phyloP scores from a whole-genome alignment of 1,140 invertebrate species.

The Drosophila bocqueti region DNA sequence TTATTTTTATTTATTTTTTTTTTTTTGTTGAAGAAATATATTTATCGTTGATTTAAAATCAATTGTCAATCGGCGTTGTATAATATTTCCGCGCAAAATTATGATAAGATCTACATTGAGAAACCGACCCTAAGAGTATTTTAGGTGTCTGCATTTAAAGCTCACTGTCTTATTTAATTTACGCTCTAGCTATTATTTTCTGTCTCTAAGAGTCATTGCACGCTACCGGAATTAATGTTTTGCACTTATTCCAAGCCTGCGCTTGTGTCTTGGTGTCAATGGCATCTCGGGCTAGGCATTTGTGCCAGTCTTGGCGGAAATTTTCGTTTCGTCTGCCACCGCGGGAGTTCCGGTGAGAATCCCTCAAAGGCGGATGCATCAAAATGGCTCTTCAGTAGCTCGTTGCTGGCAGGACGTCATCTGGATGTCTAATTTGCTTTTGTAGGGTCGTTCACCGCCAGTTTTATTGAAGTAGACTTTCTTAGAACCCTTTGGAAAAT shows the following conservation, averaged over 20 bases:
- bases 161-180: conserved; percentile 15
- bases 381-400: conserved; percentile 30
- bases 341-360: conserved; percentile 41
- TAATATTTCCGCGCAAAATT: too few relatives aligned
- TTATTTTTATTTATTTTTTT: too few relatives aligned
- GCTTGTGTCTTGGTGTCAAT: conserved; percentile 36
- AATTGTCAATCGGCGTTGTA: too few relatives aligned
- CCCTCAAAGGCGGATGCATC: conserved; percentile 37
- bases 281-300: conserved; percentile 20
- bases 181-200: conserved; percentile 30
- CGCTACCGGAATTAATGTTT: conserved; percentile 48
- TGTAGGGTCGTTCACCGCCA: conserved; percentile 26
- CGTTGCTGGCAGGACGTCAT: conserved; percentile 23
- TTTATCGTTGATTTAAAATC: too few relatives aligned
- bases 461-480: conserved; percentile 3
- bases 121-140: neutral
- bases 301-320: conserved; percentile 24
- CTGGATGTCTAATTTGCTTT: conserved; percentile 13
- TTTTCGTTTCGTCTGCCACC: conserved; percentile 30
- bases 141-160: neutral
- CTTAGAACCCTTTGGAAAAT: neutral
- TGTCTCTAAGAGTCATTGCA: conserved; percentile 37
- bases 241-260: conserved; percentile 27
- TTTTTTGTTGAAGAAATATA: too few relatives aligned
- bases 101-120: neutral